Evolutionary conservation across 1,140 invertebrate species (phyloP), one percentile per base, ranked within the genome.

Genomic region (Sycophila sp.): DNA sequence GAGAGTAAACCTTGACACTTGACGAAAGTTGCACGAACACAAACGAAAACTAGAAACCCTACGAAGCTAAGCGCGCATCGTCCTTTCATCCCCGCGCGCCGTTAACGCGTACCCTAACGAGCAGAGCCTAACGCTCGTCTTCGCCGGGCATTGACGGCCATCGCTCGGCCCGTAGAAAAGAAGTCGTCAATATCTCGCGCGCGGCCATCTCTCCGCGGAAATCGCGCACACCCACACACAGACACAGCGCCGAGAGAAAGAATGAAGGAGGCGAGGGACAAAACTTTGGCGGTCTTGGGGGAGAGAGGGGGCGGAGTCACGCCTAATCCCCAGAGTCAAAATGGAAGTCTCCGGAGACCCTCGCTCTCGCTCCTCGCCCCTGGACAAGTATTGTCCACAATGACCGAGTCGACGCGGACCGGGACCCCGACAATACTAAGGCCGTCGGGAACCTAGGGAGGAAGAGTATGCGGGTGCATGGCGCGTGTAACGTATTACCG

Each of bases 311-410:
- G 85, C 85, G 85, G 85, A 84, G 85, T 85, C 83, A 84, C 80
- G 78, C 80, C 82, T 86, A 85, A 86, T 86, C 85, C 84, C 83
- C 73, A 81, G 84, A 85, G 85, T 86, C 85, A 86, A 86, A 86
- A 86, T 86, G 85, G 84, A 85, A 84, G 85, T 86, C 85, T 85
- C 85, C 47, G 66, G 85, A 86, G 85, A 85, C 76, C 72, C 45
- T 24, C 56, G 30, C 59, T 24, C 64, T 45, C 38, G 28, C 51
- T 60, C 65, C 24, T 45, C 4, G 24, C 11, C 7, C 15, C 4
- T 19, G 78, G 72, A 76, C 69, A 82, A 81, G 73, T 82, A 76
- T 80, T 81, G 80, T 80, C 82, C 28, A 34, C 75, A 59, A 69
- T 73, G 40, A 72, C 75, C 79, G 80, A 77, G 78, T 75, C 80